Evolutionary conservation across 2,797 vertebrate genomes (phyloP), one percentile per base, ranked within the genome.

Genomic region (Semotilus atromaculatus): DNA sequence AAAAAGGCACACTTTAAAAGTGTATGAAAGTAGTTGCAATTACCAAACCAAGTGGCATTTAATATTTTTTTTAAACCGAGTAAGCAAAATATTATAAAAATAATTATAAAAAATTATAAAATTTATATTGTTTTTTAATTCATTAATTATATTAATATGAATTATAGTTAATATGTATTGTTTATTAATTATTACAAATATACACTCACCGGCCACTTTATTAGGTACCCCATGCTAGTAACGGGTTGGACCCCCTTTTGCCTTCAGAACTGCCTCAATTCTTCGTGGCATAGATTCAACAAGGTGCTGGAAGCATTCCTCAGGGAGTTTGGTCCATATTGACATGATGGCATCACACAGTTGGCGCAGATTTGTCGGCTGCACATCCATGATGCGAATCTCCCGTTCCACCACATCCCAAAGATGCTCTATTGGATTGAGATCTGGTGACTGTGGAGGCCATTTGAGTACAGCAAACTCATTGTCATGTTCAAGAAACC

Each of bases 1-100:
- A 38, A 75, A 82, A 83, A 75, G 29, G 3, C 71, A 66, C 10
- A 7, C 6, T 74, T 74, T 74, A 51, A 26, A 48, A 62, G 21
- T 53, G 23, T 18, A 66, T 66, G 71, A 66, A 62, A 66, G 23
- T 53, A 19, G 21, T 23, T 66, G 31, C 8, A 26, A 51, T 64
- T 38, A 51, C 21, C 43, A 75, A 74, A 72, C 38, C 36, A 40
- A 58, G 9, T 68, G 67, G 34, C 19, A 45, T 82, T 62, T 23
- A 60, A 62, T 26, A n/a, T 48, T 7, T 38, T 36, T 38, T 40
- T 34, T 7, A 55, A 71, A 19, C 31, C 26, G 7, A 14, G 23
- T 81, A n/a, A 34, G 19, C 40, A 0, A 64, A 74, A 51, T 45
- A 36, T 26, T 23, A 40, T 7, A 48, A 34, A 16, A 67, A 36